Conservation (phyloP, 2,888 invertebrate species). For the Tubulanus polymorphus region DNA sequence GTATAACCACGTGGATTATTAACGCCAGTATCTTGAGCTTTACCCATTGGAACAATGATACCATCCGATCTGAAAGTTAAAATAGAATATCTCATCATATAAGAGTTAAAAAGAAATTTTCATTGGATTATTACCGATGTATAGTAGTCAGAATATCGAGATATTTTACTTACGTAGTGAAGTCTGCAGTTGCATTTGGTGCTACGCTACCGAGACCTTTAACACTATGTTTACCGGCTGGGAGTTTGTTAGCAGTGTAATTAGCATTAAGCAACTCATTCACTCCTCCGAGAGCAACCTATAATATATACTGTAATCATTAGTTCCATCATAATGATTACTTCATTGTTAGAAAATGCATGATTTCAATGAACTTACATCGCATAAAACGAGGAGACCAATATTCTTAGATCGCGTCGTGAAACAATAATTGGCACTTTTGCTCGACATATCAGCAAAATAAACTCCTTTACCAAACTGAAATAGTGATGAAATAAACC, state of each 20-base stretch:
- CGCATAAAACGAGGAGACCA: slow-evolving; percentile 54
- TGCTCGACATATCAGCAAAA: slow-evolving; percentile 58
- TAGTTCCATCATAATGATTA: background rate
- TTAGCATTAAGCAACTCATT: slow-evolving; percentile 51
- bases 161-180: slow-evolving; percentile 45
- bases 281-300: slow-evolving; percentile 51
- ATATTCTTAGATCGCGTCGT: slow-evolving; percentile 47
- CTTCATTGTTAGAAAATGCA: background rate
- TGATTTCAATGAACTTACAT: slow-evolving; percentile 43
- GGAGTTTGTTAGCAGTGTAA: slow-evolving; percentile 51
- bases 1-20: slow-evolving; percentile 42
- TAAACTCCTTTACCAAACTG: slow-evolving; percentile 58
- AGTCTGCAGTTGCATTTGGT: slow-evolving; percentile 44
- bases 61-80: slow-evolving; percentile 40
- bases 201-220: slow-evolving; percentile 51
- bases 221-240: slow-evolving; percentile 52
- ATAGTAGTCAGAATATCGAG: slow-evolving; percentile 20
- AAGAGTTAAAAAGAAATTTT: background rate
- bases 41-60: slow-evolving; percentile 51
- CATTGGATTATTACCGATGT: background rate
- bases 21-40: slow-evolving; percentile 35
- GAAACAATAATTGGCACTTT: slow-evolving; percentile 58
- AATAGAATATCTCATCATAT: slow-evolving; percentile 39
- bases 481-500: slow-evolving; percentile 10
- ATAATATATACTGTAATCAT: slow-evolving; percentile 4